Evolutionary conservation across 2,797 vertebrate species (phyloP).

Genomic region (Gastrophryne carolinensis): DNA sequence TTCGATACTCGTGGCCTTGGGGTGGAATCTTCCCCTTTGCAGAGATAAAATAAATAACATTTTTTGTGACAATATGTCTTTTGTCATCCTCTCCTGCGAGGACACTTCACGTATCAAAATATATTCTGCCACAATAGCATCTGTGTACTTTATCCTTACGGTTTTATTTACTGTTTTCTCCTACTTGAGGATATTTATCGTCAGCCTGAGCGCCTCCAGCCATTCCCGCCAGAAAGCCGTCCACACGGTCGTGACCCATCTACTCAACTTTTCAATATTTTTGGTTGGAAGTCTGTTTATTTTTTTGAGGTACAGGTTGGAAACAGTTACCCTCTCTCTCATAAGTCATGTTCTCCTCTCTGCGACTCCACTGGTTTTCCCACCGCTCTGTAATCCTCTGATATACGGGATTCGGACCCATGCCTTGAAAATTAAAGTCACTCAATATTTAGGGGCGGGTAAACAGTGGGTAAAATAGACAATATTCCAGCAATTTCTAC

Average conservation of each 20-base stretch:
- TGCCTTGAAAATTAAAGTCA: neutral
- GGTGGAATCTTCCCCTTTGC: neutral
- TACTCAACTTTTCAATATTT: slow-evolving; percentile 14
- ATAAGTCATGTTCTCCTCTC: neutral
- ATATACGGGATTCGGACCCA: slow-evolving; percentile 17
- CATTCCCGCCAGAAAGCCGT: neutral
- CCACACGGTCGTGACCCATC: slow-evolving; percentile 9
- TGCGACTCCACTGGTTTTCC: neutral
- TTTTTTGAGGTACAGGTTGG: neutral
- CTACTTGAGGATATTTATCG: neutral
- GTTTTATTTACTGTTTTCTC: neutral
- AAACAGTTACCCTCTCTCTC: neutral
- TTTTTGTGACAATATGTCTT: slow-evolving; percentile 35
- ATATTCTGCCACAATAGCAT: neutral
- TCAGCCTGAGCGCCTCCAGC: neutral
- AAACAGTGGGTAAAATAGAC: neutral
- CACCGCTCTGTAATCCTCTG: slow-evolving; percentile 19
- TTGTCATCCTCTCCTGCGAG: slow-evolving; percentile 16
- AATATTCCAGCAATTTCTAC: no score
- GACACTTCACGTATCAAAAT: neutral
- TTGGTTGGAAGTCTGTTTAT: neutral
- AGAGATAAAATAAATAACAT: slow-evolving; percentile 27
- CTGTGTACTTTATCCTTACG: neutral
- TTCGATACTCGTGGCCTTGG: neutral
- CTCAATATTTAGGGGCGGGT: neutral